Base-by-base conservation (phyloP, 1,140 invertebrate genomes). In the Bombyx mandarina region DNA sequence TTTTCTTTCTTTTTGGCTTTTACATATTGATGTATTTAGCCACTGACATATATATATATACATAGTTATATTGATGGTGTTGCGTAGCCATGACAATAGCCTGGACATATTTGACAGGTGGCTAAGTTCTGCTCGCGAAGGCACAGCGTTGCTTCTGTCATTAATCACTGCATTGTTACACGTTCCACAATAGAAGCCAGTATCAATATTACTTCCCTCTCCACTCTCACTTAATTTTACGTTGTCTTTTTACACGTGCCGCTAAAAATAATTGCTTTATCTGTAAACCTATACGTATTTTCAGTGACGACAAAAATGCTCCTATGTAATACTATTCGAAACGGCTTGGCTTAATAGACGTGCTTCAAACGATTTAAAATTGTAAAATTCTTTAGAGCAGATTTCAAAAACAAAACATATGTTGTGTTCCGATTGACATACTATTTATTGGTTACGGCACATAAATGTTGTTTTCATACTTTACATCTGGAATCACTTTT, bases 161-260 rank as follows among this genome's bases (percentile, higher is more conserved):
- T 65, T 65, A 61, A 65, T 65, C 59, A 65, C 50, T 48, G 54
- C 60, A 62, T 65, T 65, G 63, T 65, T 61, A 61, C 45, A 54
- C 44, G 43, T 10, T 51, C 43, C 45, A 65, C 63, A 65, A 65
- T 61, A 54, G 56, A 54, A 52, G 50, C 50, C 56, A 56, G 43
- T 49, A 18, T 35, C 47, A 45, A 52, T 44, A 63, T 63, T 51
- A 60, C 54, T 63, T 55, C 48, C 56, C 57, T 18, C 10, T 35
- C 52, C 58, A 57, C 56, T 58, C 60, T 55, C 47, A 57, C 26
- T 35, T 35, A 35, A 35, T 35, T 35, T 35, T 46, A 4, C 8
- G 45, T 2, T 46, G 45, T 46, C 26, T 35, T 35, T 35, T 35
- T 35, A 35, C 12, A 18, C 26, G 26, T 35, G 26, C 26, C 2